Evolutionary conservation across 2,113 vertebrate genomes (phyloP), one percentile per base, ranked within the genome.

Genomic region (Panthera uncia): DNA sequence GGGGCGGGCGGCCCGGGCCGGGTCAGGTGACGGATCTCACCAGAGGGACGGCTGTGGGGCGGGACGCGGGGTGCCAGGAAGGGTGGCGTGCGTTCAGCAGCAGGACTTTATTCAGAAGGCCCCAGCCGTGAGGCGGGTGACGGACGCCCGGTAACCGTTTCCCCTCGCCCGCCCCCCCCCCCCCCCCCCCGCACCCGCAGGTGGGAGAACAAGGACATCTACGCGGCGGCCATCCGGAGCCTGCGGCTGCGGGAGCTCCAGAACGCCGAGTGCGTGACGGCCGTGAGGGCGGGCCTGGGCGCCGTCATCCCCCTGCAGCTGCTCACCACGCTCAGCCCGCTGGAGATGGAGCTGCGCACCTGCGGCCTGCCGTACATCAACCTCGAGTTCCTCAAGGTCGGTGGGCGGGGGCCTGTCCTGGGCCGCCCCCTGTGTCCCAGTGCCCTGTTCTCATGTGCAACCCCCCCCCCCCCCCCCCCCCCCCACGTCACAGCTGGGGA

Each of bases 301-400:
- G 99, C 99, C 69, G 99, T 99, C 98, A 99, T 99, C 48, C 99
- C 99, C n/a, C 98, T 99, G 98, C 99, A 99, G 99, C 99, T 99
- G 12, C 99, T 99, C 31, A 99, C 99, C 84, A 99, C 99, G 0
- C 99, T 99, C 96, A 99, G 99, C 69, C 99, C 99, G 0, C 98
- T 99, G 11, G 99, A 99, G 99, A 99, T 99, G 99, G 99, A 99
- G 98, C 99, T 99, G 93, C 99, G 99, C 84, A 99, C 99, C 1
- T 99, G 99, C 1, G 99, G 99, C 74, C 99, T 99, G 92, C 99
- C 99, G 0, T 99, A 99, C 98, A 99, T 99, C 98, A 99, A 99
- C 99, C 98, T 99, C 97, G 99, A 99, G 98, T 99, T 99, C 96
- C 99, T 99, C 48, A 99, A 99, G 99, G 99, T 99, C 82, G 0